phyloP scores from a whole-genome alignment of 2,113 vertebrate species.

The Chascanopsetta lugubris region DNA sequence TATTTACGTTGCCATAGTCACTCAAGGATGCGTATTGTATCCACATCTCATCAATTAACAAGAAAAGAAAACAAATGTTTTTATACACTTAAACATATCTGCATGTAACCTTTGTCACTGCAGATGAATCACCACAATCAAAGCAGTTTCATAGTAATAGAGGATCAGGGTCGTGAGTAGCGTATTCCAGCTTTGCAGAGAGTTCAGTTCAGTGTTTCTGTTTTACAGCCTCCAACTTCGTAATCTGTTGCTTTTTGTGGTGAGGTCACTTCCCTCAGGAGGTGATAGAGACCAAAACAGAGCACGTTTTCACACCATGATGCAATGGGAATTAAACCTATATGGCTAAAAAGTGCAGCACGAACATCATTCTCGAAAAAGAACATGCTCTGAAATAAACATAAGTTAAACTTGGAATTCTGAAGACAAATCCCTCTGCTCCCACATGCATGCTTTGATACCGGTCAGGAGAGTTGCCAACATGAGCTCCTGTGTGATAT shows the following conservation, averaged over 20 bases:
- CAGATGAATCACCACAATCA: not conserved
- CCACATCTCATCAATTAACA: too few relatives aligned
- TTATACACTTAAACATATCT: not conserved
- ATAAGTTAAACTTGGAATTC: not conserved
- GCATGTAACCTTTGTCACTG: not conserved
- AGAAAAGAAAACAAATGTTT: too few relatives aligned
- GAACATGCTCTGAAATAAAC: not conserved
- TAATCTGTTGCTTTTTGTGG: not conserved
- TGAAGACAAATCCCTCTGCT: not conserved
- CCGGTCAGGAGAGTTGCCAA: not conserved
- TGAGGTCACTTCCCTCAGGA: not conserved
- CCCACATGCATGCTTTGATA: not conserved
- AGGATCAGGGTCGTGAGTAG: not conserved
- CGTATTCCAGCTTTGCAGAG: not conserved
- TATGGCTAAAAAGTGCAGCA: not conserved
- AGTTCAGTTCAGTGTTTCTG: not conserved
- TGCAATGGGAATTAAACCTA: too few relatives aligned
- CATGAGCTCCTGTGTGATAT: not conserved
- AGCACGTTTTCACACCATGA: too few relatives aligned
- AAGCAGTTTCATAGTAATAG: not conserved
- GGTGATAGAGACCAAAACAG: not conserved
- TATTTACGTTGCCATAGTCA: too few relatives aligned
- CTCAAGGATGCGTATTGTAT: too few relatives aligned
- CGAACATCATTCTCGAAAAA: not conserved
- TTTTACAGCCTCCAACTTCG: not conserved